Base-by-base conservation (phyloP, 2,113 vertebrate genomes). In the Neomonachus schauinslandi region DNA sequence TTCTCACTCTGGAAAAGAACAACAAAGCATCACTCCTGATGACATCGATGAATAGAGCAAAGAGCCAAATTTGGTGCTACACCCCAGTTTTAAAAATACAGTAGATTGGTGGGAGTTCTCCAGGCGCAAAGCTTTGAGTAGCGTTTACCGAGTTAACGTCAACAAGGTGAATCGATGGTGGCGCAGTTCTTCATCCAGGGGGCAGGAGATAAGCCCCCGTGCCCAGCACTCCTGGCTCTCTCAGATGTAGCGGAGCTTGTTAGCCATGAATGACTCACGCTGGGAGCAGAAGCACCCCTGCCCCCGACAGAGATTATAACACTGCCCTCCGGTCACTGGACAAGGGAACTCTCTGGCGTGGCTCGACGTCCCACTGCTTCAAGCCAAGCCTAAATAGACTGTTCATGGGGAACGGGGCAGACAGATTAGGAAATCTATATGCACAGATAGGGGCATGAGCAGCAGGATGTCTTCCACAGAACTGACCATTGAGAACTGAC, bases 341-440 rank as follows among this genome's bases (percentile, higher is more conserved):
- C 97, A 97, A 98, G 98, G 94, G 89, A 97, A 55, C 59, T 79
- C 89, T 97, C 77, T 83, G 42, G 42, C 85, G 46, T 97, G 98
- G 97, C 96, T 98, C 71, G 71, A 97, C 97, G 97, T 98, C 98
- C 98, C 97, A 97, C 97, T 97, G 98, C 95, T 98, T 96, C 97
- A 77, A 98, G 97, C 97, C 94, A 95, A 93, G 96, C 83, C 84
- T 95, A 97, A 97, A 95, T 93, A 97, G 96, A 94, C 97, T 74
- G 79, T 97, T 98, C 97, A 89, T 7, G 22, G 97, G 83, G 93
- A 81, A 36, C 77, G 89, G 92, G 77, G 94, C 80, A 95, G 97
- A 96, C 87, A 89, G 95, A 95, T 83, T 57, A 96, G 96, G 97
- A 96, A 96, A 97, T 98, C 98, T 98, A 96, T 98, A 79, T 69